These are phyloP conservation scores for Nycteola revayana DNA, from an alignment of 2,888 invertebrate species.

Conservation along the genomic window DNA sequence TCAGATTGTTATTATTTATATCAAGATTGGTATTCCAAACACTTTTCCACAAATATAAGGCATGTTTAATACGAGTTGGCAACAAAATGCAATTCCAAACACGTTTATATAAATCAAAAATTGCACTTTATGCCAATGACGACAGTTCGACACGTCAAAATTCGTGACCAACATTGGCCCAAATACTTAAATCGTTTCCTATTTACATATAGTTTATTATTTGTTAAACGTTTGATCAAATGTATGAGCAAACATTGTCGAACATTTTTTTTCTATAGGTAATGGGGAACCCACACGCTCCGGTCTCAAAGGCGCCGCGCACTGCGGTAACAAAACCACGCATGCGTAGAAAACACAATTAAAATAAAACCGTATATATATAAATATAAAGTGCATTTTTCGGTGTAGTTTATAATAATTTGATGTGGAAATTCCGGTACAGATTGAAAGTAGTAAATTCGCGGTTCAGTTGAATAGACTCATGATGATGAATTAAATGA, in stretches of 20 bases:
- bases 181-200: conserved; percentile 28
- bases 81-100: neutral
- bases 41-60: too few species aligned
- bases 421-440: conserved; percentile 43
- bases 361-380: conserved; percentile 38
- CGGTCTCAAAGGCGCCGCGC: conserved; percentile 75
- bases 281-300: conserved; percentile 71
- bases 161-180: conserved; percentile 36
- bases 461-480: conserved; percentile 4
- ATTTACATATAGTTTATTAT: conserved; percentile 11
- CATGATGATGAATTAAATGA: too few species aligned
- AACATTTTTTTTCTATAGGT: conserved; percentile 45
- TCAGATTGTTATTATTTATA: too few species aligned
- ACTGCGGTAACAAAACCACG: conserved; percentile 73
- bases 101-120: conserved; percentile 11
- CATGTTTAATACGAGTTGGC: too few species aligned
- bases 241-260: conserved; percentile 40
- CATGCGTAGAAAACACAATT: conserved; percentile 58
- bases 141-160: conserved; percentile 31
- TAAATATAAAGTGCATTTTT: conserved; percentile 32
- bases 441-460: conserved; percentile 51
- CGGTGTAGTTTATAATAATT: conserved; percentile 28
- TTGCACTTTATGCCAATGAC: conserved; percentile 30
- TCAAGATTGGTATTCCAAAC: too few species aligned
- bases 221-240: conserved; percentile 42